Base-by-base conservation (phyloP, 2,113 vertebrate genomes). In the Pomatostomus ruficeps region DNA sequence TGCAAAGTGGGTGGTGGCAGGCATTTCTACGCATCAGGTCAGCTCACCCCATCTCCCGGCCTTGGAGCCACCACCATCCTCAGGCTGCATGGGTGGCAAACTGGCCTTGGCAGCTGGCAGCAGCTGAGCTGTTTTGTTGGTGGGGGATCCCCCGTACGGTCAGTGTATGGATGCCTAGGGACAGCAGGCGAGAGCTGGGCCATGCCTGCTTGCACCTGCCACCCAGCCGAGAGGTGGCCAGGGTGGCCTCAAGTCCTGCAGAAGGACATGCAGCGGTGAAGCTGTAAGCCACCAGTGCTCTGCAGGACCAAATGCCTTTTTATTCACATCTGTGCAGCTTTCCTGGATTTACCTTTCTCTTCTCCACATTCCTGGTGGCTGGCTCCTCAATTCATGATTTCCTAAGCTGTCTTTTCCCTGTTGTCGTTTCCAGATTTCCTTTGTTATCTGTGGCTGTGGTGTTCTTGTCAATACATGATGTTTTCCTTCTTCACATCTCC, bases 91-190 rank as follows among this genome's bases (percentile, higher is more conserved):
- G 48, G 36, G 35, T 7, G 5, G 36, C 28, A 42, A 28, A 51
- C 43, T 35, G 68, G n/a, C 66, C 35, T 55, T 68, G 49, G 63
- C 4, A 6, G 42, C 43, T 26, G 5, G 4, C 38, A 72, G 72
- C 58, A 58, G 17, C 67, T 5, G 10, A 31, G 18, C 54, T 59
- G 6, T 59, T 67, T 23, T 2, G 1, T 57, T 10, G 1, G 9
- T 25, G 35, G 9, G 38, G 17, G 7, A 48, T 67, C 10, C 23
- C 43, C 13, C 0, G 0, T 25, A 26, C 0, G 3, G 51, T 46
- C 63, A 36, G 31, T 24, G 31, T n/a, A 11, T 24, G 36, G 63
- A 36, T 22, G 36, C 23, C 12, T 43, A 3, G 2, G 3, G 40
- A 21, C 46, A 40, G 76, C 3, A 2, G 2, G 2, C 0, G 2